A percentile compares a stretch with the other conserved stretches of the same genome.
Evolutionary conservation across 2,888 invertebrate species (phyloP).

Genomic region (Mythimna pallens): DNA sequence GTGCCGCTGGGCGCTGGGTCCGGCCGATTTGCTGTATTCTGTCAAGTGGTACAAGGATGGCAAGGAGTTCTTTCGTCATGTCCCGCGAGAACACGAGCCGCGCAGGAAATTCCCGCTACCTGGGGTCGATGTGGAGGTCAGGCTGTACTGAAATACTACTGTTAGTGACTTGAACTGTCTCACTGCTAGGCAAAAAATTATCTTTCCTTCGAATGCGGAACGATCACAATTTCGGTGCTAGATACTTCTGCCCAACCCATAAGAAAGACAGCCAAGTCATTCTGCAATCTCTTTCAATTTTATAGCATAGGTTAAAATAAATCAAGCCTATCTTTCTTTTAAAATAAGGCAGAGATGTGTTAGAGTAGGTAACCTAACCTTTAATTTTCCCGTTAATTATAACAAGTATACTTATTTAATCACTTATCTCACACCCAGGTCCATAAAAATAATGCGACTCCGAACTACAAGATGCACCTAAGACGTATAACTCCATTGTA

Average conservation of each 20-base stretch:
- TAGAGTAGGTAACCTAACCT: neutral
- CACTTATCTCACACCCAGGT: neutral
- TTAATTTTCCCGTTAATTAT: no score
- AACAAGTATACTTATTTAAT: no score
- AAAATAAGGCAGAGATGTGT: neutral
- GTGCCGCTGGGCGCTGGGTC: slow-evolving; percentile 95
- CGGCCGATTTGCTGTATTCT: slow-evolving; percentile 95
- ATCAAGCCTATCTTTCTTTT: neutral
- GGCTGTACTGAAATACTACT: neutral
- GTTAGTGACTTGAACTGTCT: neutral
- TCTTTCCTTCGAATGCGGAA: no score
- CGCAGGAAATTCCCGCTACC: slow-evolving; percentile 94
- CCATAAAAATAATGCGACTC: neutral
- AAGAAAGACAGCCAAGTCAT: no score
- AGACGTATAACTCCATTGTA: neutral
- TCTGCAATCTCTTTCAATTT: no score
- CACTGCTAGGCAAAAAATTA: neutral
- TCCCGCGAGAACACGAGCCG: slow-evolving; percentile 95
- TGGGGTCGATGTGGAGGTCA: slow-evolving; percentile 96
- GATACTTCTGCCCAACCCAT: no score
- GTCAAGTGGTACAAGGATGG: slow-evolving; percentile 98
- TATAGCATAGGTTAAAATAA: neutral
- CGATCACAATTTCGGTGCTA: no score
- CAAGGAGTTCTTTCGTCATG: slow-evolving; percentile 96
- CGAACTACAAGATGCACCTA: neutral